A percentile compares a stretch with the other conserved stretches of the same genome.
phyloP scores from a whole-genome alignment of 2,797 vertebrate genomes.

The Clarias fuscus region DNA sequence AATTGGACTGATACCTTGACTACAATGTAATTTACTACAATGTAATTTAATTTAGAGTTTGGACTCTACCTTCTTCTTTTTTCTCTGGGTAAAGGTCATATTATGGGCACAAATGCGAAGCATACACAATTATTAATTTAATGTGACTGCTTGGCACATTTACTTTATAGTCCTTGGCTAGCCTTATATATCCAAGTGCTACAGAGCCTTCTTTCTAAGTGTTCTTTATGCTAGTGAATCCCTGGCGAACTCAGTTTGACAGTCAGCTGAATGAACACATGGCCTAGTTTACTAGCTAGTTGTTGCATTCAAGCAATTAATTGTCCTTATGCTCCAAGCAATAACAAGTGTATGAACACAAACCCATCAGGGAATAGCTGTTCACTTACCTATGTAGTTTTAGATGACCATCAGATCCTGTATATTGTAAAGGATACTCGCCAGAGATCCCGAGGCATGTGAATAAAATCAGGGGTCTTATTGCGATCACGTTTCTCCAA shows the following conservation, averaged over 20 bases:
- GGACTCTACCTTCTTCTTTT: background rate
- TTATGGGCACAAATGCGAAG: background rate
- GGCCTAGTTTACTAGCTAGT: background rate
- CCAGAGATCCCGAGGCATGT: background rate
- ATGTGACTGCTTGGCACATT: background rate
- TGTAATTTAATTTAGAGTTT: background rate
- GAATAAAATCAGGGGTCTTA: background rate
- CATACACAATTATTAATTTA: background rate
- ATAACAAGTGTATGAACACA: constrained; percentile 22
- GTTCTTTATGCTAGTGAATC: background rate
- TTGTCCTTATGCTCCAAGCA: constrained; percentile 5
- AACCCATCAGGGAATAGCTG: background rate
- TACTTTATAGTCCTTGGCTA: background rate
- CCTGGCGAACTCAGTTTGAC: background rate
- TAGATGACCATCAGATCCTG: background rate
- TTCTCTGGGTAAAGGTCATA: background rate
- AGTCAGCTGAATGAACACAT: background rate
- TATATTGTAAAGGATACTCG: background rate
- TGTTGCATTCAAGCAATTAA: constrained; percentile 3
- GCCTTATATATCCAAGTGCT: background rate
- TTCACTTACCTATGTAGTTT: background rate
- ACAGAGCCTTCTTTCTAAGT: background rate
- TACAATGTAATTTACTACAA: background rate
- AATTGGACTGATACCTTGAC: background rate
- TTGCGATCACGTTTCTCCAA: background rate